A percentile compares a stretch with the other conserved stretches of the same genome.
phyloP scores from a whole-genome alignment of 2,888 invertebrate species.

The Brachynemurus nebulosus region DNA sequence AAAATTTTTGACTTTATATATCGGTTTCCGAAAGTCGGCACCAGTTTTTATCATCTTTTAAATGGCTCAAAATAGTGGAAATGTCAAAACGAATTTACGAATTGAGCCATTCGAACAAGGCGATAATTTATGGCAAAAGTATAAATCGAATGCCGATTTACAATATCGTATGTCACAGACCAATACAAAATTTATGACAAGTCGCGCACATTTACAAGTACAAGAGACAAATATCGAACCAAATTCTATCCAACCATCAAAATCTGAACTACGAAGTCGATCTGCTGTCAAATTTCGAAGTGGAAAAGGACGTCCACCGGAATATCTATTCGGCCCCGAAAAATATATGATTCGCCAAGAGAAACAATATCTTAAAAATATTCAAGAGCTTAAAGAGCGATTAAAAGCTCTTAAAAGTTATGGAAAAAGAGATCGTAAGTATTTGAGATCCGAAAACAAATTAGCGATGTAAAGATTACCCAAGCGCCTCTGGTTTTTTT shows the following conservation, averaged over 20 bases:
- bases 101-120: constrained; percentile 1
- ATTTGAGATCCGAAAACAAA: no score
- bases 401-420: background rate
- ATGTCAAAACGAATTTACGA: background rate
- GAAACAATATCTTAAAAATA: background rate
- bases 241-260: background rate
- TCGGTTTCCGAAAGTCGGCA: no score
- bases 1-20: no score
- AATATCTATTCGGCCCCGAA: background rate
- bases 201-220: background rate
- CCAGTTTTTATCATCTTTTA: no score
- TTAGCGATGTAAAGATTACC: no score
- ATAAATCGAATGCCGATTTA: background rate
- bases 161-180: constrained; percentile 2
- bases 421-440: no score
- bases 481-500: no score
- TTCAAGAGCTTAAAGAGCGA: background rate
- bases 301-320: background rate
- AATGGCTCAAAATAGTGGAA: no score
- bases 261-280: background rate
- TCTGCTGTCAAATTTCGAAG: background rate
- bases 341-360: background rate
- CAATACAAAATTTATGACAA: background rate
- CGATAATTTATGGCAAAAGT: background rate
- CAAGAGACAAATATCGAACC: background rate